Evolutionary conservation across 2,113 vertebrate genomes (phyloP), one percentile per base, ranked within the genome.

Genomic region (Martes martes): DNA sequence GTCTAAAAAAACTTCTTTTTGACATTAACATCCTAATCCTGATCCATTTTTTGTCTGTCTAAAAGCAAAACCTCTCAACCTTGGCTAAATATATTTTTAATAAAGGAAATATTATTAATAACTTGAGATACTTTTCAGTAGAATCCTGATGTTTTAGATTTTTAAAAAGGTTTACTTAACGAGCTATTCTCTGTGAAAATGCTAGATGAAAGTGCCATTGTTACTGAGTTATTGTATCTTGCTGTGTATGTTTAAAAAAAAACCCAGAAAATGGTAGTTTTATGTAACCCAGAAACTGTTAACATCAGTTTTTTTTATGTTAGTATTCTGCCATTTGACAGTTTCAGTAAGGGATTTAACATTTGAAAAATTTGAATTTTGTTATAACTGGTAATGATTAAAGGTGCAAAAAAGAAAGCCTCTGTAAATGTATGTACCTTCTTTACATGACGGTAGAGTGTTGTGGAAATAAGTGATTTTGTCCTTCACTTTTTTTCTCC

Each of bases 381-480:
- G 89, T 98, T 97, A 26, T 92, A 82, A 36, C 92, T 26, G 61
- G 57, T 67, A 97, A 36, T 87, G 95, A 91, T 90, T 55, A 86
- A 95, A 98, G 33, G 15, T 96, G 19, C 50, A 82, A 85, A 90
- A 91, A 87, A 21, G 63, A 92, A 96, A 97, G 76, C 93, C 86
- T 94, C 91, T 96, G 59, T 96, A 95, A 52, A 94, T 50, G 61
- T 50, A 1, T 93, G 11, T 95, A 57, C 85, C 79, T 81, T 92
- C 14, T 76, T 71, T 92, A 61, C 81, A 26, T 91, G 42, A 42
- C 85, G 47, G 28, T 89, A 74, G 2, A 81, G 7, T 86, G 9
- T 96, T 94, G 6, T 92, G 89, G 78, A 96, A 97, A 94, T 98
- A 95, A 95, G 91, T 98, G 94, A 98, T 94, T 98, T 95, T 95